Conservation (phyloP, 2,113 vertebrate genomes). For the Ptilorrhoa leucosticta region DNA sequence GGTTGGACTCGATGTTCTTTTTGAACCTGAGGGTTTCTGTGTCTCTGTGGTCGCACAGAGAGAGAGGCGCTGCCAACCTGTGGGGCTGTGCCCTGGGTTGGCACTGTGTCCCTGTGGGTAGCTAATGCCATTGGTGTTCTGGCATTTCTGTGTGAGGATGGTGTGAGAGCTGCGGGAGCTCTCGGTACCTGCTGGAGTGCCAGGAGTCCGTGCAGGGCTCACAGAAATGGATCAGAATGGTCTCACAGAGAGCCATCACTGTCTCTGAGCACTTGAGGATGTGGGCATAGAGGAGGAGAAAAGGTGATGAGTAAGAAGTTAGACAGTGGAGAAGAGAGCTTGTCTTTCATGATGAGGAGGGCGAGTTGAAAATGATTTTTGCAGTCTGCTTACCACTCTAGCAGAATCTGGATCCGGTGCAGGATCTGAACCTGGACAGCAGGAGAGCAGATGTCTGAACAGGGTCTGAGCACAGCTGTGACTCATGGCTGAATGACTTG, state of each 20-base stretch:
- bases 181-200: rapidly evolving
- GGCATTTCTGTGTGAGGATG: background rate
- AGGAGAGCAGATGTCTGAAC: background rate
- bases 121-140: rapidly evolving
- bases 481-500: background rate
- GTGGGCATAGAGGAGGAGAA: background rate
- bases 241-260: background rate
- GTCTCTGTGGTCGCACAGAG: background rate
- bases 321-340: background rate
- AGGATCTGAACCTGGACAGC: background rate
- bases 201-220: background rate
- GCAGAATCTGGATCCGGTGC: background rate
- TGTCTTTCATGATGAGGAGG: background rate
- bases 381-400: background rate
- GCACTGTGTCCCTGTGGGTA: background rate
- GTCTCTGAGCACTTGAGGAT: background rate
- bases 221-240: background rate
- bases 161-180: background rate
- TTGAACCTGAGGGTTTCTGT: background rate
- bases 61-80: background rate
- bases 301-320: background rate
- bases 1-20: background rate
- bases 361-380: background rate
- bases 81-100: rapidly evolving
- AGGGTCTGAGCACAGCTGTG: background rate